phyloP scores from a whole-genome alignment of 53 echinoderm and acorn worm genomes.

The Luidia sarsii region DNA sequence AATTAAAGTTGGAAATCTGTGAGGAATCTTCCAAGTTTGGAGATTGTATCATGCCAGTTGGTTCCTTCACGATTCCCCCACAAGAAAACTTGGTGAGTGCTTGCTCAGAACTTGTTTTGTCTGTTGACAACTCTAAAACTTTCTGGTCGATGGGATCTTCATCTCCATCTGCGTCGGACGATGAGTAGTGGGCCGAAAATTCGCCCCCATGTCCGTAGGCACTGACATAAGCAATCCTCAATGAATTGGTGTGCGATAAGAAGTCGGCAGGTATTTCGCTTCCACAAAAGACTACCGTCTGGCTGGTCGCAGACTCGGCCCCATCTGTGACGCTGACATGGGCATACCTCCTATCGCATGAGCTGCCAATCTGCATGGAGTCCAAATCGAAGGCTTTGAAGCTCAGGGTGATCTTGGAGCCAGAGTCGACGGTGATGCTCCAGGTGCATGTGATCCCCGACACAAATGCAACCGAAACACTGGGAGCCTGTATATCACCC shows the following conservation, averaged over 20 bases:
- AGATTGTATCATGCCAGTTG: conserved; percentile 26
- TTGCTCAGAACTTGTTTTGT: too few relatives aligned
- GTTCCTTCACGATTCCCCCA: conserved; percentile 3
- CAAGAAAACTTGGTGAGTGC: too few relatives aligned
- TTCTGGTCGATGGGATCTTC: not conserved
- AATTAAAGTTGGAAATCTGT: not conserved
- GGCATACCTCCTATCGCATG: conserved; percentile 40
- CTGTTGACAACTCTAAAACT: not conserved
- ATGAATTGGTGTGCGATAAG: conserved; percentile 18
- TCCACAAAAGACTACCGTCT: conserved; percentile 29
- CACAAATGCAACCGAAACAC: not conserved
- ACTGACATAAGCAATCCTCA: conserved; percentile 25
- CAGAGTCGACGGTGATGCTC: conserved; percentile 30
- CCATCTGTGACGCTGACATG: conserved; percentile 28
- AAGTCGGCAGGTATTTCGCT: conserved; percentile 1
- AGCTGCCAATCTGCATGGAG: not conserved
- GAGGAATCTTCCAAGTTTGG: not conserved
- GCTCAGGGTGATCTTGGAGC: conserved; percentile 7
- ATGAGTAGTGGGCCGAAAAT: conserved; percentile 34
- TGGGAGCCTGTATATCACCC: conserved; percentile 30
- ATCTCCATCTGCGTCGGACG: not conserved
- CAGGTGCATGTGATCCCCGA: conserved; percentile 26
- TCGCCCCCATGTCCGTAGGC: conserved; percentile 16
- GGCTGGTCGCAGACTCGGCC: not conserved
- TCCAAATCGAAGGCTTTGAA: conserved; percentile 36